Evolutionary conservation across 1,140 invertebrate species (phyloP).

Genomic region (Phymorhynchus buccinoides): DNA sequence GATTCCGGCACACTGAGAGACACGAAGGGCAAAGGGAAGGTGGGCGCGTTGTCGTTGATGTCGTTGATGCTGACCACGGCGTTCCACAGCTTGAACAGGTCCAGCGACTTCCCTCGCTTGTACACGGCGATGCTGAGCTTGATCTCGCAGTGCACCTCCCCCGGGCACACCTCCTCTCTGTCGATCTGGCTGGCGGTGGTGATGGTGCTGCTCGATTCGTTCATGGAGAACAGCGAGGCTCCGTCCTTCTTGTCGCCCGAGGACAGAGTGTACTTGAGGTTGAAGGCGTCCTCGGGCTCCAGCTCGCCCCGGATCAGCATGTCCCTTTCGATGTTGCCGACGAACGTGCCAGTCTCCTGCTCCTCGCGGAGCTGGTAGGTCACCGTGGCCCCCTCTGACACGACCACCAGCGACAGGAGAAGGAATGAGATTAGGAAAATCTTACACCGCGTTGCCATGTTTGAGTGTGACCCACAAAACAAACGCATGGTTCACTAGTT

Average conservation of each 20-base stretch:
- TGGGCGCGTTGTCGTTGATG: conserved; percentile 69
- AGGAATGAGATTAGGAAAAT: neutral
- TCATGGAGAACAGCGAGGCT: conserved; percentile 81
- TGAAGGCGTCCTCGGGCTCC: neutral
- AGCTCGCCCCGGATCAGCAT: conserved; percentile 12
- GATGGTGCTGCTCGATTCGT: conserved; percentile 90
- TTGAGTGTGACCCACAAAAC: neutral
- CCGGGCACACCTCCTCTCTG: conserved; percentile 57
- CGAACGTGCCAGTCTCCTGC: conserved; percentile 31
- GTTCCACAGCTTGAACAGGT: conserved; percentile 43
- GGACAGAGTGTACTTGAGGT: conserved; percentile 19
- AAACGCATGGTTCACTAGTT: too few relatives aligned
- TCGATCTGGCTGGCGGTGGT: conserved; percentile 71
- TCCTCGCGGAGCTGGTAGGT: conserved; percentile 29
- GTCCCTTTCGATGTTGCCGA: conserved; percentile 33
- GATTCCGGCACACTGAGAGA: conserved; percentile 61
- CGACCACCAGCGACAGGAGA: neutral
- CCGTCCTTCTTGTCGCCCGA: neutral
- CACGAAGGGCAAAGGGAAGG: conserved; percentile 52
- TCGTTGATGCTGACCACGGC: conserved; percentile 57
- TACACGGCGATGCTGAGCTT: conserved; percentile 48
- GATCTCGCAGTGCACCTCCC: conserved; percentile 41
- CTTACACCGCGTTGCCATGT: neutral
- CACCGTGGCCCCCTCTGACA: neutral
- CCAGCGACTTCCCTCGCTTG: conserved; percentile 29